Conservation (phyloP, 1,140 invertebrate species). For the Cyphomyrmex costatus region DNA sequence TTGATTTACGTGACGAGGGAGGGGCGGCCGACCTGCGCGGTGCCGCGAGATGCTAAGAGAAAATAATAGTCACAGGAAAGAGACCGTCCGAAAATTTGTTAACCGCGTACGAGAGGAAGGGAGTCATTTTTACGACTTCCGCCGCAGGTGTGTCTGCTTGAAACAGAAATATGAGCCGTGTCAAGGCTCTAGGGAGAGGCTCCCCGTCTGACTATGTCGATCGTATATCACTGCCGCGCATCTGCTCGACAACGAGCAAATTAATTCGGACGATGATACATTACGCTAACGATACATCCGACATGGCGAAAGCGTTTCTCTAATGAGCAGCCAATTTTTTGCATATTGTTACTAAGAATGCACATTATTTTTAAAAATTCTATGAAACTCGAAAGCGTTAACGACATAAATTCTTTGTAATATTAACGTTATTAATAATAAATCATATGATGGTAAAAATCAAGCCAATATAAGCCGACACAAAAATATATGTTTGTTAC, state of each 20-base stretch:
- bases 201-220: conserved; percentile 47
- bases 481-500: no score
- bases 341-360: neutral
- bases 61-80: conserved; percentile 69
- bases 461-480: no score
- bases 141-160: conserved; percentile 50
- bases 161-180: conserved; percentile 58
- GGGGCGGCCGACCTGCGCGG: conserved; percentile 2
- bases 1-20: conserved; percentile 50
- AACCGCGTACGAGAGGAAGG: conserved; percentile 62
- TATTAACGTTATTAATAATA: neutral
- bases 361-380: neutral
- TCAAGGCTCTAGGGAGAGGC: conserved; percentile 15
- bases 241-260: conserved; percentile 49
- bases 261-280: conserved; percentile 56
- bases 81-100: conserved; percentile 71
- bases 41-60: conserved; percentile 37
- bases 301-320: neutral
- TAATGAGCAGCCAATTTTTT: conserved; percentile 26
- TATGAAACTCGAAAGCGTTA: neutral
- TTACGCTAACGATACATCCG: conserved; percentile 13
- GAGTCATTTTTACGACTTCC: conserved; percentile 68
- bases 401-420: neutral
- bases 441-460: no score
- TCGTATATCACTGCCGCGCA: conserved; percentile 51